These are phyloP conservation scores for Nothocercus julius DNA, from an alignment of 2,113 vertebrate genomes.

Conservation along the genomic window DNA sequence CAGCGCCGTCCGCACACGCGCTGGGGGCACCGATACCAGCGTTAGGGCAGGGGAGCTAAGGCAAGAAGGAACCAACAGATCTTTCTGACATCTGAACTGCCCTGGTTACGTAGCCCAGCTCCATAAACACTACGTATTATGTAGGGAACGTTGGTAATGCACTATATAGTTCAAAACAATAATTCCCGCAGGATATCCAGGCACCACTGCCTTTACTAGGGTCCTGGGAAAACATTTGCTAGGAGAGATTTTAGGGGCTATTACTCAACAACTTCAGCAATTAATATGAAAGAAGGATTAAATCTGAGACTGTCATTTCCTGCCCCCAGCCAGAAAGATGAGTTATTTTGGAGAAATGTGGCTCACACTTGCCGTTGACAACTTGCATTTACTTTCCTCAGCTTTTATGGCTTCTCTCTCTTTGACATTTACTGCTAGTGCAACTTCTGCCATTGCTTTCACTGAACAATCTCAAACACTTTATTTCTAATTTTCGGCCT, in stretches of 20 bases:
- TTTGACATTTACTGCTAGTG: neutral
- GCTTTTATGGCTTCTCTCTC: neutral
- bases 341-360: neutral
- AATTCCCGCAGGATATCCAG: neutral
- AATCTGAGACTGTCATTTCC: neutral
- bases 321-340: neutral
- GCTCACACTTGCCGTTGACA: neutral
- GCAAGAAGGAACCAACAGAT: neutral
- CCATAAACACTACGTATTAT: neutral
- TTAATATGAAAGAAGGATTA: neutral
- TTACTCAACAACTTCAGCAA: neutral
- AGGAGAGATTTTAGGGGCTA: neutral
- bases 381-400: neutral
- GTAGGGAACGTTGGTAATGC: neutral
- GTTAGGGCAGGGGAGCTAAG: neutral
- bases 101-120: neutral
- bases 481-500: neutral
- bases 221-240: neutral
- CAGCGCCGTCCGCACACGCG: too few relatives aligned
- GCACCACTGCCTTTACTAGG: neutral
- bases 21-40: neutral
- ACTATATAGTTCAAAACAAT: neutral
- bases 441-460: neutral
- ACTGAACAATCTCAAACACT: neutral
- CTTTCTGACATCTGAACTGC: neutral